Conservation (phyloP, 2,797 vertebrate species). For the Scolopax bukidnonensis region DNA sequence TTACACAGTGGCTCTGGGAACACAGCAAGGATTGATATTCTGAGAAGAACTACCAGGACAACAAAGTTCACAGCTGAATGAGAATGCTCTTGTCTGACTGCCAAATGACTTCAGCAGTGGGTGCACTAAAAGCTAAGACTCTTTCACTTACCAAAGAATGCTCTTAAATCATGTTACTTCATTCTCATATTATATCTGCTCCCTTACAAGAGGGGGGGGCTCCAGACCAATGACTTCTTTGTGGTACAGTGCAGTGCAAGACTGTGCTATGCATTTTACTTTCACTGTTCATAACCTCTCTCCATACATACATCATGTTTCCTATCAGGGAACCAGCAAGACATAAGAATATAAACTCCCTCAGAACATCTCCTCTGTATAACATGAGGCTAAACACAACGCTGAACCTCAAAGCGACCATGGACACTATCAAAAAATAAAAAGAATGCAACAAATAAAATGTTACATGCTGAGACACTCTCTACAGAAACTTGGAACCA, state of each 20-base stretch:
- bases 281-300: background rate
- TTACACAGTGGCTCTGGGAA: background rate
- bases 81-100: background rate
- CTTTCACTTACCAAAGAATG: background rate
- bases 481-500: background rate
- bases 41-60: background rate
- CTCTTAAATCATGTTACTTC: background rate
- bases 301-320: accelerated
- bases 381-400: background rate
- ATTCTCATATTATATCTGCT: background rate
- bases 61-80: background rate
- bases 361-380: background rate
- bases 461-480: background rate
- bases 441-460: background rate
- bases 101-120: slow-evolving; percentile 12
- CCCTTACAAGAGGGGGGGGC: background rate
- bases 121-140: background rate
- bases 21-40: background rate
- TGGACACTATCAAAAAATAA: background rate
- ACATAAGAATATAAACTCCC: background rate
- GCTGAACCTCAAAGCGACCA: background rate
- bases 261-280: background rate
- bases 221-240: background rate
- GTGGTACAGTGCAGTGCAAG: background rate
- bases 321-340: background rate